phyloP scores from a whole-genome alignment of 2,888 invertebrate genomes.

The Trachelus stipa region DNA sequence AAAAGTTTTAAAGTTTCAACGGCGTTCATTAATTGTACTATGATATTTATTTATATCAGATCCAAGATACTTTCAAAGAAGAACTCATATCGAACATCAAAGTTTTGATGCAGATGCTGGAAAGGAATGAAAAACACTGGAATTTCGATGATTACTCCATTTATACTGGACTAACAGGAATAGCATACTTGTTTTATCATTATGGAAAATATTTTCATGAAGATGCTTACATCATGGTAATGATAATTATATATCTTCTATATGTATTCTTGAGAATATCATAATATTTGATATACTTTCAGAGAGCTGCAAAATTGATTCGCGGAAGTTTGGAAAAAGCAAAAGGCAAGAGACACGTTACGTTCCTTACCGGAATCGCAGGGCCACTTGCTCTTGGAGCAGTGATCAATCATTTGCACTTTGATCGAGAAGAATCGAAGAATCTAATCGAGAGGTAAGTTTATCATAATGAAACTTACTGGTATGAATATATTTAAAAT shows the following conservation, averaged over 20 bases:
- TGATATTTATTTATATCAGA: slow-evolving; percentile 62
- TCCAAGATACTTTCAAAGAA: slow-evolving; percentile 67
- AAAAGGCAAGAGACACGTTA: slow-evolving; percentile 68
- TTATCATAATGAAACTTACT: not conserved
- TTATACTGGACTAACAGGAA: slow-evolving; percentile 82
- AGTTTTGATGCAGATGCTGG: slow-evolving; percentile 64
- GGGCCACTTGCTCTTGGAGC: slow-evolving; percentile 76
- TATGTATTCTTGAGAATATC: not conserved
- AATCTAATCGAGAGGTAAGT: slow-evolving; percentile 69
- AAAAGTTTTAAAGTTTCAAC: not conserved
- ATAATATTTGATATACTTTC: slow-evolving; percentile 26
- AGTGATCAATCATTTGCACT: slow-evolving; percentile 71
- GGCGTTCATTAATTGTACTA: slow-evolving; percentile 15
- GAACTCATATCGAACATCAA: slow-evolving; percentile 66
- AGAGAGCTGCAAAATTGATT: slow-evolving; percentile 68
- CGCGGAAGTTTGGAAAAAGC: slow-evolving; percentile 64
- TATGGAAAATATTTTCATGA: slow-evolving; percentile 58
- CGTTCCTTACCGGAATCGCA: slow-evolving; percentile 78
- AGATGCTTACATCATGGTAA: slow-evolving; percentile 48
- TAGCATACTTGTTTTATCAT: slow-evolving; percentile 75
- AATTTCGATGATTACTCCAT: slow-evolving; percentile 70
- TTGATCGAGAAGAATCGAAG: slow-evolving; percentile 69
- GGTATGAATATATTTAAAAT: not conserved
- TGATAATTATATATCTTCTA: slow-evolving; percentile 19
- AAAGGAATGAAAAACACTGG: slow-evolving; percentile 66